These are phyloP conservation scores for Ceyx melanurus DNA, from an alignment of 2,113 vertebrate genomes.

Conservation along the genomic window DNA sequence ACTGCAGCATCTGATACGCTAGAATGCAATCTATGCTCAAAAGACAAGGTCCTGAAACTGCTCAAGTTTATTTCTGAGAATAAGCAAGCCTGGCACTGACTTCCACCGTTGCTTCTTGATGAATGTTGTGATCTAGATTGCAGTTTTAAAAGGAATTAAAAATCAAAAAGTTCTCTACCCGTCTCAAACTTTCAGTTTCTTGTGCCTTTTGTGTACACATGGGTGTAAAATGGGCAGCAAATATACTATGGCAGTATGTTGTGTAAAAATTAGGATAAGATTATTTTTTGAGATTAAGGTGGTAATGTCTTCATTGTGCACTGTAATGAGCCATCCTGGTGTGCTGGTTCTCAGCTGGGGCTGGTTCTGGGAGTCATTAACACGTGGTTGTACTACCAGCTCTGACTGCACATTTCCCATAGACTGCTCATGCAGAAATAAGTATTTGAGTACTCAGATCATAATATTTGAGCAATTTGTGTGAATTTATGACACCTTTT, in stretches of 20 bases:
- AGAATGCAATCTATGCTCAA: slow-evolving; percentile 23
- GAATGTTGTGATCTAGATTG: not conserved
- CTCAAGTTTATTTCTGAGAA: not conserved
- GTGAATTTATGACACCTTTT: not conserved
- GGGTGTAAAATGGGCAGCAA: not conserved
- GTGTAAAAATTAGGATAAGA: not conserved
- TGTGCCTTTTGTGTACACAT: not conserved
- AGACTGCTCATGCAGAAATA: not conserved
- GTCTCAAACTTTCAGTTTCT: not conserved
- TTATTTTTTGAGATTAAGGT: not conserved
- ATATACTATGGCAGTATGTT: not conserved
- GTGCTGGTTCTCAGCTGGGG: accelerated
- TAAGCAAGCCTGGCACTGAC: not conserved
- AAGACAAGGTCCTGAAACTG: not conserved
- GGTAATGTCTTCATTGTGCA: not conserved
- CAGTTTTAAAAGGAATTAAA: not conserved
- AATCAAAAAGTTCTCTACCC: not conserved
- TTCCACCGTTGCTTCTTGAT: not conserved
- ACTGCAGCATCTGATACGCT: slow-evolving; percentile 38
- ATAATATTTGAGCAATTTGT: not conserved
- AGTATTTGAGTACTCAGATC: not conserved
- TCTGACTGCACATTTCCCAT: not conserved
- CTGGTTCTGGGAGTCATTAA: not conserved
- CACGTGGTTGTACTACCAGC: not conserved
- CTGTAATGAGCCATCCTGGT: not conserved